phyloP scores from a whole-genome alignment of 2,888 invertebrate species.

The Elmis aenea region DNA sequence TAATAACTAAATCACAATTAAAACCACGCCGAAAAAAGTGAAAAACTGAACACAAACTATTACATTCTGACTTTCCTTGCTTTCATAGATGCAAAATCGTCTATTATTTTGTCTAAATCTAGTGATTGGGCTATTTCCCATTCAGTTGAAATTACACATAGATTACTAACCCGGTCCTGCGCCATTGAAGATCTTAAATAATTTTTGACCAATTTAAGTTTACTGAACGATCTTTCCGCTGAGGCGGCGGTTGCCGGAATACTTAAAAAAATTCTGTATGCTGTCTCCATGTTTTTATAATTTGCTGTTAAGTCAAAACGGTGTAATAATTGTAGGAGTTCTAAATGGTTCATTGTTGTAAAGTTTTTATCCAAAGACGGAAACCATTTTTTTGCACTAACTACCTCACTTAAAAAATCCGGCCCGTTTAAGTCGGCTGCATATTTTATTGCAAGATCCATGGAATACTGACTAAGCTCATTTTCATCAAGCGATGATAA shows the following conservation, averaged over 20 bases:
- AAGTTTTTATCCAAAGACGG: conserved; percentile 5
- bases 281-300: conserved; percentile 2
- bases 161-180: conserved; percentile 2
- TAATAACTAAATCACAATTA: too few species aligned
- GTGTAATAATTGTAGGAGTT: conserved; percentile 3
- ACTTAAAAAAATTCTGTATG: conserved; percentile 1
- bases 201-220: conserved; percentile 2
- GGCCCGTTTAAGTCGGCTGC: conserved; percentile 1
- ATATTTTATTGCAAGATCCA: conserved; percentile 1
- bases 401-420: conserved; percentile 1
- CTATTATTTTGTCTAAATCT: too few species aligned
- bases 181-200: conserved; percentile 1
- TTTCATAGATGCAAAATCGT: too few species aligned
- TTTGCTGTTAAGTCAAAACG: conserved; percentile 2
- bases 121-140: conserved; percentile 1
- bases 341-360: not conserved
- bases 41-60: too few species aligned
- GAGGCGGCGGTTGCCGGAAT: conserved; percentile 1
- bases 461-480: conserved; percentile 1
- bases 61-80: too few species aligned
- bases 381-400: conserved; percentile 3
- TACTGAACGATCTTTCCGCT: conserved; percentile 2
- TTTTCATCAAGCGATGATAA: not conserved
- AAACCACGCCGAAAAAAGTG: too few species aligned
- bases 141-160: too few species aligned